phyloP scores from a whole-genome alignment of 2,113 vertebrate species.

The Corydoras maculifer region DNA sequence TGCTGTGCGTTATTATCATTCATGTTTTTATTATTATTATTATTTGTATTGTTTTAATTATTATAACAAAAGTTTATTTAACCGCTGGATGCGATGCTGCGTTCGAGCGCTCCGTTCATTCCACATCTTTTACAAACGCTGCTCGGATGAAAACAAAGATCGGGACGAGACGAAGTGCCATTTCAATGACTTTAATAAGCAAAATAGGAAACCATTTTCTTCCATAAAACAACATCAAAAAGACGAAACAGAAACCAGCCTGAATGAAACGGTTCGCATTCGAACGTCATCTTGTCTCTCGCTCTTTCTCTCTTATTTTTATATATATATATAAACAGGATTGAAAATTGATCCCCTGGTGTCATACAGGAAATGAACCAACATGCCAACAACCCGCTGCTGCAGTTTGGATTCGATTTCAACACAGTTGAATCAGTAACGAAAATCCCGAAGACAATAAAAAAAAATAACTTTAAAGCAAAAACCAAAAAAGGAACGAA shows the following conservation, averaged over 20 bases:
- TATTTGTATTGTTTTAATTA: too few relatives aligned
- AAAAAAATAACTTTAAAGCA: not conserved
- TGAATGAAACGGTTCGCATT: conserved; percentile 99
- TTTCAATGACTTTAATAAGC: conserved; percentile 99
- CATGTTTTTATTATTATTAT: too few relatives aligned
- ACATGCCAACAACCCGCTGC: conserved; percentile 90
- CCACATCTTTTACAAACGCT: not conserved
- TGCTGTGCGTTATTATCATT: too few relatives aligned
- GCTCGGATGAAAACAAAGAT: not conserved
- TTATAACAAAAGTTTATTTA: too few relatives aligned
- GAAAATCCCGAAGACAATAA: conserved; percentile 56
- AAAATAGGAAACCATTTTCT: conserved; percentile 99
- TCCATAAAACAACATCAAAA: conserved; percentile 74
- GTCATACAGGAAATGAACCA: conserved; percentile 90
- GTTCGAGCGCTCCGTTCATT: too few relatives aligned
- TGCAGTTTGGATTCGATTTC: conserved; percentile 91
- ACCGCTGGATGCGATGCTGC: too few relatives aligned
- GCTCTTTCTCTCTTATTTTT: not conserved
- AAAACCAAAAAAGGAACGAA: too few relatives aligned
- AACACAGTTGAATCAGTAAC: conserved; percentile 99
- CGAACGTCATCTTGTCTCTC: conserved; percentile 76
- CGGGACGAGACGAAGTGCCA: conserved; percentile 56
- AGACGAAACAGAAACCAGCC: conserved; percentile 99
- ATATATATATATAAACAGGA: conserved; percentile 92
- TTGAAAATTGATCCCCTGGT: conserved; percentile 96